Evolutionary conservation across 2,113 vertebrate genomes (phyloP).

Genomic region (Phoenicopterus ruber): DNA sequence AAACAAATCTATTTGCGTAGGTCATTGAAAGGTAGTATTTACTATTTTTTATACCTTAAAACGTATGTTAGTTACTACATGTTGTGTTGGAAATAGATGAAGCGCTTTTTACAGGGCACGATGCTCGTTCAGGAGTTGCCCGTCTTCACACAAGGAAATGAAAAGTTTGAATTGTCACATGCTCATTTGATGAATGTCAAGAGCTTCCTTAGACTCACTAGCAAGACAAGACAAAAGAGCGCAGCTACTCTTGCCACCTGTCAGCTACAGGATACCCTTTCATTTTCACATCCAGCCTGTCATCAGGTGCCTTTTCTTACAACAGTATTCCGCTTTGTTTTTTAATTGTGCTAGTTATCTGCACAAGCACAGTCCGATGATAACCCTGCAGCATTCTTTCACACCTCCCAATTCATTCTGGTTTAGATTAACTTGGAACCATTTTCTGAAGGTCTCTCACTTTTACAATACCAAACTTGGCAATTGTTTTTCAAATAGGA

Average conservation of each 20-base stretch:
- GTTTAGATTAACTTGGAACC: neutral
- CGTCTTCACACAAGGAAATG: neutral
- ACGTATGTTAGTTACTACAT: neutral
- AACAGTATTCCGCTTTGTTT: neutral
- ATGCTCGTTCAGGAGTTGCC: neutral
- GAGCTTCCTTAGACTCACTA: neutral
- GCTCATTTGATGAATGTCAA: neutral
- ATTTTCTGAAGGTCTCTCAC: neutral
- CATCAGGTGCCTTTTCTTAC: neutral
- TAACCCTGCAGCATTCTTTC: neutral
- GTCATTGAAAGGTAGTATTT: neutral
- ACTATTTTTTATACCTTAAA: neutral
- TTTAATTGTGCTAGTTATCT: neutral
- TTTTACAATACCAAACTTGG: neutral
- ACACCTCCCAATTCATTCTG: neutral
- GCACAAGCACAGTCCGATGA: neutral
- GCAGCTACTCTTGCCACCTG: neutral
- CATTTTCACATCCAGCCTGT: neutral
- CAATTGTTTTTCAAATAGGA: neutral
- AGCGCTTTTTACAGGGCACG: fast-evolving
- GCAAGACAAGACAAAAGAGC: neutral
- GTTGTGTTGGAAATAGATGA: neutral
- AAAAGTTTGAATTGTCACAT: neutral
- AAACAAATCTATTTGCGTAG: neutral
- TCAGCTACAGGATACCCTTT: neutral